Conservation (phyloP, 2,797 vertebrate genomes). For the Leuciscus waleckii region DNA sequence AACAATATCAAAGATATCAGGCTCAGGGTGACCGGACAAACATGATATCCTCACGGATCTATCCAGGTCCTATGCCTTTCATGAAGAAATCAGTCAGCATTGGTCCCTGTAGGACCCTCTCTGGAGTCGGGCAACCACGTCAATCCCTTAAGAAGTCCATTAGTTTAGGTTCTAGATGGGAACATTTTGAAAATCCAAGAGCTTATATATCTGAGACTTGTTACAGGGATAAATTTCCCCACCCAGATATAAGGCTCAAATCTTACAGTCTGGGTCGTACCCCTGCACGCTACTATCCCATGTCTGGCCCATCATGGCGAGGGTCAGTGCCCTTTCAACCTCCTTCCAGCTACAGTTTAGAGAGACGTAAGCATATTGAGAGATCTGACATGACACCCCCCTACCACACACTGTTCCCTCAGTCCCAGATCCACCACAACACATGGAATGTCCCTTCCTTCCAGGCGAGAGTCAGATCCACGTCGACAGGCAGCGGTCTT, state of each 20-base stretch:
- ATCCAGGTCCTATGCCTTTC: slow-evolving; percentile 77
- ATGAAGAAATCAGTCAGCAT: slow-evolving; percentile 81
- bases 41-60: slow-evolving; percentile 76
- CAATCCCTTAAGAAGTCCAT: slow-evolving; percentile 81
- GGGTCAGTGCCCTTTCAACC: slow-evolving; percentile 71
- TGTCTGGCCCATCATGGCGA: slow-evolving; percentile 75
- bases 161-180: slow-evolving; percentile 81
- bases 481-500: slow-evolving; percentile 75
- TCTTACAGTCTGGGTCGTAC: slow-evolving; percentile 76
- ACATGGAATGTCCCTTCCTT: slow-evolving; percentile 61
- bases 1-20: slow-evolving; percentile 71
- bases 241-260: slow-evolving; percentile 73
- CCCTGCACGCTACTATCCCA: slow-evolving; percentile 65
- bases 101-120: slow-evolving; percentile 75
- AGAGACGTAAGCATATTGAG: slow-evolving; percentile 68
- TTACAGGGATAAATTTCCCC: slow-evolving; percentile 77
- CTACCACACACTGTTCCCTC: slow-evolving; percentile 67
- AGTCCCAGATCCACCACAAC: slow-evolving; percentile 68
- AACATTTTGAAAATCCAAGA: slow-evolving; percentile 78
- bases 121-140: slow-evolving; percentile 69
- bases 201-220: slow-evolving; percentile 76
- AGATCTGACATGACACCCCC: slow-evolving; percentile 70
- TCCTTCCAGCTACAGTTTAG: slow-evolving; percentile 71
- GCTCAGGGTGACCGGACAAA: slow-evolving; percentile 74
- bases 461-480: slow-evolving; percentile 72